A percentile compares a stretch with the other conserved stretches of the same genome.
These are phyloP conservation scores for Artibeus lituratus DNA, from an alignment of 2,797 vertebrate species.

Conservation along the genomic window DNA sequence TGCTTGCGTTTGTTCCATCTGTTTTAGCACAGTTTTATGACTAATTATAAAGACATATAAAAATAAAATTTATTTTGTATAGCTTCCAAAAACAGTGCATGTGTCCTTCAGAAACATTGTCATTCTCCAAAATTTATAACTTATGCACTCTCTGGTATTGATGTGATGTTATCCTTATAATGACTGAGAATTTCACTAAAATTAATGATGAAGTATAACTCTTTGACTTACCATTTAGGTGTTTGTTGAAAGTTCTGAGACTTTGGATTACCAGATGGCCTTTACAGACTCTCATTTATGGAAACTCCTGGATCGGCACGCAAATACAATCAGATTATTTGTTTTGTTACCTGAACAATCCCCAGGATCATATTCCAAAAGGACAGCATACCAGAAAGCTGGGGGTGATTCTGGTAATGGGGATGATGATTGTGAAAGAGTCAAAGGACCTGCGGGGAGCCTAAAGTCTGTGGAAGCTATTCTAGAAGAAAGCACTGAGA, in stretches of 20 bases:
- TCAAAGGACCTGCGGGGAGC: constrained; percentile 84
- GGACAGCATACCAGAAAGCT: constrained; percentile 89
- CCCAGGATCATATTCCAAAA: constrained; percentile 88
- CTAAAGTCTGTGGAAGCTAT: constrained; percentile 96
- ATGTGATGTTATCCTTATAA: background rate
- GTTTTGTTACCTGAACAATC: constrained; percentile 95
- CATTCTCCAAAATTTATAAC: background rate
- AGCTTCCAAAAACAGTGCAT: background rate
- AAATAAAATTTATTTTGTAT: constrained; percentile 25
- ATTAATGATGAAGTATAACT: constrained; percentile 2
- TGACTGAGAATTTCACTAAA: constrained; percentile 8
- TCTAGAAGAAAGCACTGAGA: constrained; percentile 98
- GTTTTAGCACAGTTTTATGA: background rate
- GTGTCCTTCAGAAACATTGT: background rate
- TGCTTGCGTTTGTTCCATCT: background rate
- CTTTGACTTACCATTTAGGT: constrained; percentile 83
- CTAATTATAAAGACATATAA: constrained; percentile 12
- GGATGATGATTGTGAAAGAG: constrained; percentile 87
- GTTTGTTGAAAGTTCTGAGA: constrained; percentile 97
- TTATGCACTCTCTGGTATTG: background rate
- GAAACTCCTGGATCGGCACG: constrained; percentile 97
- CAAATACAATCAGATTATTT: constrained; percentile 96
- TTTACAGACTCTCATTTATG: constrained; percentile 96
- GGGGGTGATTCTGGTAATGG: constrained; percentile 82
- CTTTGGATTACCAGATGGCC: constrained; percentile 88